Evolutionary conservation across 2,113 vertebrate genomes (phyloP), one percentile per base, ranked within the genome.

Genomic region (Riparia riparia): DNA sequence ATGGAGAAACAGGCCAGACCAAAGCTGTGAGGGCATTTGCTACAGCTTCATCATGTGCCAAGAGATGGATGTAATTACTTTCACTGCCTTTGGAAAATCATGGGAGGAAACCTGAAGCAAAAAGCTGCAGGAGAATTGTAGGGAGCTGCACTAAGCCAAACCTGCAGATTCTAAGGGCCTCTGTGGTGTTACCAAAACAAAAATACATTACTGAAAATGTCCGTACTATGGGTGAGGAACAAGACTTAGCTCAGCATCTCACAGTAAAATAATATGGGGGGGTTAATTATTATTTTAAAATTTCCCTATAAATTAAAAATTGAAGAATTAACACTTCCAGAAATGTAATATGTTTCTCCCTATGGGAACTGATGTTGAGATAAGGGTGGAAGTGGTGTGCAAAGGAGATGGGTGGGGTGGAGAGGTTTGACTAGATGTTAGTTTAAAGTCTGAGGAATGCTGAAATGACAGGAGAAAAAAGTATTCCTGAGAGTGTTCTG

Each of bases 221-320:
- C 32, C 11, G 41, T 51, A 47, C 17, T 68, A 21, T 79, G 79
- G 86, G 71, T 56, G 82, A 65, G 57, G 49, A 73, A 56, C 76
- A 90, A 65, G 50, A 90, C 93, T 91, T 70, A 76, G 19, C 37
- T 95, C 71, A 44, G 80, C 85, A 81, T 83, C 69, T 78, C 83
- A 64, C 42, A 84, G 65, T 16, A 86, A 93, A 91, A 92, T 39
- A 5, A 53, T 37, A n/a, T 39, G 17, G 16, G 3, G 12, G 8
- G 49, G 44, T 50, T 21, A 49, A 34, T 20, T 42, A 61, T 81
- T 42, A 78, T 66, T 90, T 51, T 26, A 77, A 71, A 24, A 26
- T 45, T 65, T 81, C 22, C 39, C 31, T 41, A 65, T 61, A 39
- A 83, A 54, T 44, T 71, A 80, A 70, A 82, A 92, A 73, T 54